Percentiles rank a stretch among this genome's conserved stretches.
phyloP scores from a whole-genome alignment of 37 sponge, comb jelly and placozoan genomes.

The Bolinopsis microptera region DNA sequence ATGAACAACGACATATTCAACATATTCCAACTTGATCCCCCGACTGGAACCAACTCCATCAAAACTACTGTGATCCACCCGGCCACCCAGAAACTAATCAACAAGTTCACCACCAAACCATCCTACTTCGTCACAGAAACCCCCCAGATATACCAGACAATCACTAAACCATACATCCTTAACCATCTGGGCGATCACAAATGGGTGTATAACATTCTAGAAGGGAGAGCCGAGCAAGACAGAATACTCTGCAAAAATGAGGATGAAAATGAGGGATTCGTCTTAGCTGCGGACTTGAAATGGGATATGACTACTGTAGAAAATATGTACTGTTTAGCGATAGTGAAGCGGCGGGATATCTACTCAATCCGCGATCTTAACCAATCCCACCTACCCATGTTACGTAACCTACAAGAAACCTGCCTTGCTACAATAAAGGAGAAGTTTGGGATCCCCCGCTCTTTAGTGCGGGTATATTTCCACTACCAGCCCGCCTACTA shows the following conservation, averaged over 20 bases:
- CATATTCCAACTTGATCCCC: conserved; percentile 70
- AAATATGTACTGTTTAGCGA: conserved; percentile 82
- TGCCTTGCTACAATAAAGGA: conserved; percentile 70
- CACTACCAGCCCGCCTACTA: conserved; percentile 99
- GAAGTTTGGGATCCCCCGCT: conserved; percentile 71
- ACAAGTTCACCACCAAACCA: conserved; percentile 78
- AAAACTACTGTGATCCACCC: conserved; percentile 82
- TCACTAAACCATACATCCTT: conserved; percentile 82
- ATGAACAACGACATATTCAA: conserved; percentile 89
- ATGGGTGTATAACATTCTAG: conserved; percentile 98
- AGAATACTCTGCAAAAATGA: conserved; percentile 72
- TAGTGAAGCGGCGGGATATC: conserved; percentile 72
- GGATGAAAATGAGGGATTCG: conserved; percentile 80
- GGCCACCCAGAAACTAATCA: conserved; percentile 86
- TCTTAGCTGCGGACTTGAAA: conserved; percentile 91
- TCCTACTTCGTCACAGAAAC: conserved; percentile 78
- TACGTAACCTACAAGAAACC: conserved; percentile 71
- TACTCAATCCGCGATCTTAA: conserved; percentile 79
- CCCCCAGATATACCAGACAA: conserved; percentile 73
- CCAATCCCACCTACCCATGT: conserved; percentile 75
- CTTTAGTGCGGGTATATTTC: conserved; percentile 78
- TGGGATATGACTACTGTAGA: conserved; percentile 81
- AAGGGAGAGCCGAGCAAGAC: conserved; percentile 81
- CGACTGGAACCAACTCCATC: conserved; percentile 44
- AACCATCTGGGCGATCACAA: conserved; percentile 68